These are phyloP conservation scores for Aepyceros melampus DNA, from an alignment of 2,113 vertebrate species.

Conservation along the genomic window DNA sequence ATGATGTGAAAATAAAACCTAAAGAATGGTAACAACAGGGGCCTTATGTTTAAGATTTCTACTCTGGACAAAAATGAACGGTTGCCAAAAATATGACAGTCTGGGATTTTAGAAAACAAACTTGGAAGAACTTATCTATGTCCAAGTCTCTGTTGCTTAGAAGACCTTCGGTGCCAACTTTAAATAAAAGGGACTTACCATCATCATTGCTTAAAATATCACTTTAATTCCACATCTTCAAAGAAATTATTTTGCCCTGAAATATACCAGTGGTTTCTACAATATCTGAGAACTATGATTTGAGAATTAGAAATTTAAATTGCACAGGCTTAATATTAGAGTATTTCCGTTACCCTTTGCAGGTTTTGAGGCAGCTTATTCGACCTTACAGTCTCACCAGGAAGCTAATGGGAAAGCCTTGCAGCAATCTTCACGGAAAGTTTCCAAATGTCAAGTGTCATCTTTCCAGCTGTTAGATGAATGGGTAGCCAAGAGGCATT, in stretches of 20 bases:
- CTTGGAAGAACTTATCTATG: background rate
- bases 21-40: background rate
- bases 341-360: slow-evolving; percentile 82
- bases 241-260: slow-evolving; percentile 28
- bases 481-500: slow-evolving; percentile 84
- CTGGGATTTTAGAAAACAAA: background rate
- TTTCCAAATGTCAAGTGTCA: slow-evolving; percentile 87
- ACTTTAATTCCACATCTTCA: slow-evolving; percentile 55
- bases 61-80: background rate
- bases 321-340: slow-evolving; percentile 72
- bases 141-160: background rate
- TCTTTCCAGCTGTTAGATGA: slow-evolving; percentile 88
- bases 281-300: slow-evolving; percentile 75
- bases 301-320: slow-evolving; percentile 82
- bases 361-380: slow-evolving; percentile 84
- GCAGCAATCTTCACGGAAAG: slow-evolving; percentile 83
- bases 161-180: background rate
- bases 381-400: slow-evolving; percentile 85
- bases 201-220: slow-evolving; percentile 30
- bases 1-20: background rate
- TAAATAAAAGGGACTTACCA: slow-evolving; percentile 5
- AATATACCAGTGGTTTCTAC: slow-evolving; percentile 55
- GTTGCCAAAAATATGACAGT: background rate
- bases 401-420: slow-evolving; percentile 87
- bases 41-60: background rate